Conservation (phyloP, 2,113 vertebrate species). For the Edolisoma coerulescens region DNA sequence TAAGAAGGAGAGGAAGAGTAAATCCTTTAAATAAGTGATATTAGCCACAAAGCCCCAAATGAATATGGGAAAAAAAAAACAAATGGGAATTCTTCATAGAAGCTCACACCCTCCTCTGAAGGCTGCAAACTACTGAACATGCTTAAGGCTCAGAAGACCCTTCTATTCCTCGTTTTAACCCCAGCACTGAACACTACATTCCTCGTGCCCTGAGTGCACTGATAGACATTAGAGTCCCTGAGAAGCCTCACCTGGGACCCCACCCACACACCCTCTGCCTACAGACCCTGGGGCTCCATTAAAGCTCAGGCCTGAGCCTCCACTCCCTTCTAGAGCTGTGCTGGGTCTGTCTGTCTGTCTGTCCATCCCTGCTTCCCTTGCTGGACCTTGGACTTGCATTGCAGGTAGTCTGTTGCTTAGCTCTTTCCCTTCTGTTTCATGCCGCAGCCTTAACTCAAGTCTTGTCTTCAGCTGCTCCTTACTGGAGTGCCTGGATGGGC, state of each 20-base stretch:
- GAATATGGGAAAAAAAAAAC: neutral
- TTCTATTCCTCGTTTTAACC: neutral
- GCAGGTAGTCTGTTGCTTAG: neutral
- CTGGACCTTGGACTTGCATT: neutral
- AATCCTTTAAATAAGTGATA: conserved; percentile 35
- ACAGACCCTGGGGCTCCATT: neutral
- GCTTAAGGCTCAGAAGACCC: neutral
- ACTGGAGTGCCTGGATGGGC: neutral
- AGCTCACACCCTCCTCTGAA: neutral
- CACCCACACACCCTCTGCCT: neutral
- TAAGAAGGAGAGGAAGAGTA: conserved; percentile 60
- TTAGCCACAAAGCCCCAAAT: neutral
- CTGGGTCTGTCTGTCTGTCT: accelerated
- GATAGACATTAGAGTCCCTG: accelerated
- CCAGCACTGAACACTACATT: neutral
- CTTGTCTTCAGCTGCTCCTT: neutral
- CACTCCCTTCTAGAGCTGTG: accelerated
- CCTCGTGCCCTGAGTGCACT: neutral
- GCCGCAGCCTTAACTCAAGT: neutral
- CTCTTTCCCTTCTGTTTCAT: neutral
- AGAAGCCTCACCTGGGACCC: neutral
- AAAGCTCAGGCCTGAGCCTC: neutral
- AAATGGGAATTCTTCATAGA: conserved; percentile 1
- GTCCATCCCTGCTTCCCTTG: neutral
- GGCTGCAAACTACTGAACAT: neutral